Evolutionary conservation across 2,113 vertebrate genomes (phyloP), one percentile per base, ranked within the genome.

Genomic region (Aspiorhynchus laticeps): DNA sequence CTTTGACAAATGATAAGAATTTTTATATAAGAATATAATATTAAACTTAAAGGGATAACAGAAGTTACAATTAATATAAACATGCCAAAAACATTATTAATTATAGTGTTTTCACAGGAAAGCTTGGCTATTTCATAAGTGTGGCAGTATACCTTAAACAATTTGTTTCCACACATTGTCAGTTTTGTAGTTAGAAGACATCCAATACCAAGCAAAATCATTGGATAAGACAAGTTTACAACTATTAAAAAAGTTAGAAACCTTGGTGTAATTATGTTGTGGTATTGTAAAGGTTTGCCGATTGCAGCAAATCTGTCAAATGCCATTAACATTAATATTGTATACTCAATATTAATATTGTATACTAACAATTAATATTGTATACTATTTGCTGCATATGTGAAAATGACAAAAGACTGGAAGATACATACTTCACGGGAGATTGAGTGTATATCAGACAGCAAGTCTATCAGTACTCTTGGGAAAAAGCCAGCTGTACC

Each of bases 281-380:
- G 86, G 38, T 95, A 95, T 10, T 93, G 61, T 84, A 95, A 88
- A 9, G 95, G 94, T 6, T 93, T 92, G 71, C 95, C 92, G n/a
- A 96, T 93, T 31, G 95, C 95, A 43, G 93, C 53, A 31, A 93
- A 95, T 21, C 91, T 90, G 74, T 96, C 94, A 33, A 94, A 94
- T 9, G 94, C 94, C 94, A 96, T 96, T 7, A 92, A 88, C 10
- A 92, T 86, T 9, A 96, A 91, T 46, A 95, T 87, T 1, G 91
- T 94, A 19, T 91, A 92, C 24, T 96, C 95, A n/a, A n/a, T n/a
- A n/a, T n/a, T n/a, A n/a, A n/a, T n/a, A n/a, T n/a, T n/a, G n/a
- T n/a, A n/a, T n/a, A n/a, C n/a, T n/a, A n/a, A n/a, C n/a, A n/a
- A n/a, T n/a, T n/a, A n/a, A n/a, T n/a, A n/a, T n/a, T n/a, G n/a